Percentiles rank a stretch among this genome's conserved stretches.
These are phyloP conservation scores for Hartigia nigra DNA, from an alignment of 2,888 invertebrate species.

Conservation along the genomic window DNA sequence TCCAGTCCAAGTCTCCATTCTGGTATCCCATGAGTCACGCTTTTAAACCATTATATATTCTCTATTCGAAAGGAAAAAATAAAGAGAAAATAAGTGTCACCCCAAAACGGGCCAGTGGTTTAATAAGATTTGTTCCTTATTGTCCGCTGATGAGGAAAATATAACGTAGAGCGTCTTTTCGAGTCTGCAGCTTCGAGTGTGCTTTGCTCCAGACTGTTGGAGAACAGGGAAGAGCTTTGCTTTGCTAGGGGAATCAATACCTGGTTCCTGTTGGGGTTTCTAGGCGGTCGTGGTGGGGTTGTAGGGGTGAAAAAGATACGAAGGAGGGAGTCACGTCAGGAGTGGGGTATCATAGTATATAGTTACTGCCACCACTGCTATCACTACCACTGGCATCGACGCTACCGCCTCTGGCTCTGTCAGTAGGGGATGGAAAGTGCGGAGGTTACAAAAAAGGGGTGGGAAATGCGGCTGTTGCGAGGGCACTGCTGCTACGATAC, in stretches of 20 bases:
- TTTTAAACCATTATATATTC: not conserved
- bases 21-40: not conserved
- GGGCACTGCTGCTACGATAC: not conserved
- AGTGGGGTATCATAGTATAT: not conserved
- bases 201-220: constrained; percentile 59
- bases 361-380: not conserved
- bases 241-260: constrained; percentile 63
- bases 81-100: not conserved
- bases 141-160: not conserved
- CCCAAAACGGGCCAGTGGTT: not conserved
- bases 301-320: not conserved
- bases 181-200: constrained; percentile 52
- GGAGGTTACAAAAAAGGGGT: constrained; percentile 43
- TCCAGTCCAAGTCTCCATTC: not conserved
- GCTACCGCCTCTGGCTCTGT: not conserved
- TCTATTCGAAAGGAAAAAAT: not conserved
- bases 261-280: constrained; percentile 28
- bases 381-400: too few relatives aligned
- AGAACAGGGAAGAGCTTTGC: constrained; percentile 52
- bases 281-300: constrained; percentile 32
- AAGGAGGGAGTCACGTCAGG: not conserved
- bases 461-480: constrained; percentile 43
- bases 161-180: constrained; percentile 17
- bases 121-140: not conserved
- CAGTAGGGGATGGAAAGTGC: constrained; percentile 11